phyloP scores from a whole-genome alignment of 2,113 vertebrate genomes.

The Eclectus roratus region DNA sequence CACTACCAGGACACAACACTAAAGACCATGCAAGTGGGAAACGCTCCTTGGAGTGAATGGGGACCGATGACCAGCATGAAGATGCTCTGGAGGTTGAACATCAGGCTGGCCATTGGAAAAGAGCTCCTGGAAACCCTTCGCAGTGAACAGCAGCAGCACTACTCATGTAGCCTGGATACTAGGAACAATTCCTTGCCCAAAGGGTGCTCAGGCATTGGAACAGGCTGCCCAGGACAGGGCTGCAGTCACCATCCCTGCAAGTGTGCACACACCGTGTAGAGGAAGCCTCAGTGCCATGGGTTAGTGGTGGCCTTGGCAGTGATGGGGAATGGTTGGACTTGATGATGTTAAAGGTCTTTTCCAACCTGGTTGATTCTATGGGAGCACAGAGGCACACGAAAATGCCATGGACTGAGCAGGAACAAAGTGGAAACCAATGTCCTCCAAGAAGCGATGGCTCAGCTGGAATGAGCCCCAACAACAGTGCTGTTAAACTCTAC shows the following conservation, averaged over 20 bases:
- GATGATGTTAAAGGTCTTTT: not conserved
- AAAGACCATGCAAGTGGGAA: accelerated
- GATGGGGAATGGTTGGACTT: not conserved
- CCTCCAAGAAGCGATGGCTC: not conserved
- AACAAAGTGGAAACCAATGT: accelerated
- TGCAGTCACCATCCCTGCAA: not conserved
- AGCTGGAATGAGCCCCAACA: not conserved
- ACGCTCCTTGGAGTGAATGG: accelerated
- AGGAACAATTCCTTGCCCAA: not conserved
- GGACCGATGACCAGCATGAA: accelerated
- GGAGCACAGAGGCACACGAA: not conserved
- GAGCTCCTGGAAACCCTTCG: not conserved
- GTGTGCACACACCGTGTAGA: not conserved
- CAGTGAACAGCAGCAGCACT: accelerated
- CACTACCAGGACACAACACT: accelerated
- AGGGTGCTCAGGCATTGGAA: not conserved
- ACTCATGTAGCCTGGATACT: not conserved
- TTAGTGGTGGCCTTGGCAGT: not conserved
- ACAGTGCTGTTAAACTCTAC: not conserved
- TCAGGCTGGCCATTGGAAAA: not conserved
- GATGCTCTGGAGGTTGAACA: not conserved
- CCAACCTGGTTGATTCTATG: not conserved
- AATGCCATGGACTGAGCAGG: accelerated
- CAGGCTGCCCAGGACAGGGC: not conserved
- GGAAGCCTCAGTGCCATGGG: not conserved